A percentile compares a stretch with the other conserved stretches of the same genome.
phyloP scores from a whole-genome alignment of 2,797 vertebrate species.

The Scyliorhinus canicula region DNA sequence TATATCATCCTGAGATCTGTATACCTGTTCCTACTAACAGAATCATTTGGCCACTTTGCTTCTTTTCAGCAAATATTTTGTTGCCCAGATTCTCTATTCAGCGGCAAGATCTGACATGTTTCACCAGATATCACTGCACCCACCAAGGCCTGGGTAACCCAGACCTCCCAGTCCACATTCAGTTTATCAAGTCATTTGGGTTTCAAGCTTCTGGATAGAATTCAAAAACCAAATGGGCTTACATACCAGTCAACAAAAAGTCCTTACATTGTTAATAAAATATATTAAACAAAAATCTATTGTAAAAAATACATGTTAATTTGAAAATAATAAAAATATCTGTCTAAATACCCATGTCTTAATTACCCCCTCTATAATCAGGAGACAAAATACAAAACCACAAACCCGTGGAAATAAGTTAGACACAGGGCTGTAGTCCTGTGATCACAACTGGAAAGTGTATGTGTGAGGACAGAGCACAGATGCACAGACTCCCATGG shows the following conservation, averaged over 20 bases:
- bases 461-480: background rate
- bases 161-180: background rate
- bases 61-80: background rate
- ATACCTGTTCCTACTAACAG: background rate
- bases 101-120: background rate
- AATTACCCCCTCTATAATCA: background rate
- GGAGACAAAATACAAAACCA: background rate
- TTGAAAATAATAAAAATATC: background rate
- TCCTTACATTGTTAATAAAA: background rate
- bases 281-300: background rate
- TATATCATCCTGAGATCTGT: background rate
- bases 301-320: background rate
- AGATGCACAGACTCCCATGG: background rate
- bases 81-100: background rate
- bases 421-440: background rate
- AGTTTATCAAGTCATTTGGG: background rate
- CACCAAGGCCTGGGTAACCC: background rate
- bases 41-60: background rate
- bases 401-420: background rate
- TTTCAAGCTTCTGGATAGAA: background rate
- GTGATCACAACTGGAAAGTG: background rate
- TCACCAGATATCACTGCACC: background rate
- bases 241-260: background rate
- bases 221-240: background rate
- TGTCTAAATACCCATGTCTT: background rate